Percentiles rank a stretch among this genome's conserved stretches.
Evolutionary conservation across 1,140 invertebrate genomes (phyloP).

Genomic region (Steinernema khuongi): DNA sequence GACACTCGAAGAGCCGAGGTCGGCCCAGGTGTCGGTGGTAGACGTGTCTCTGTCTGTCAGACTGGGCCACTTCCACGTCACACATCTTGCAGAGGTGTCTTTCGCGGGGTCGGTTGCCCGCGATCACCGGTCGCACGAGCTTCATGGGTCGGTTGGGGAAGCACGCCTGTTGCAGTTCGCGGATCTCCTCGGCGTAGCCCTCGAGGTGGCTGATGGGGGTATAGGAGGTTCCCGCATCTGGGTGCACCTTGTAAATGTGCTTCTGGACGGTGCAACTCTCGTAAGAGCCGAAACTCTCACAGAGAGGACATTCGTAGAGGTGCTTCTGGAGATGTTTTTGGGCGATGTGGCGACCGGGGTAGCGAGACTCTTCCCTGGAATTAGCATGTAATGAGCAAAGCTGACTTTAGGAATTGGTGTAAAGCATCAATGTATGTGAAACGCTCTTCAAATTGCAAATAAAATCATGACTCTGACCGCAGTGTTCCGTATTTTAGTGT

Average conservation of each 20-base stretch:
- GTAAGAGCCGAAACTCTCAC: slow-evolving; percentile 46
- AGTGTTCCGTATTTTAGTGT: too few species aligned
- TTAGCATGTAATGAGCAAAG: not conserved
- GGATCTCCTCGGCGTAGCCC: slow-evolving; percentile 46
- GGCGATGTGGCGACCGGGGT: slow-evolving; percentile 51
- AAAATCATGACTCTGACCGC: too few species aligned
- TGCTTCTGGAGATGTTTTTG: slow-evolving; percentile 48
- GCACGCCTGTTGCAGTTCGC: slow-evolving; percentile 44
- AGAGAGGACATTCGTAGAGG: slow-evolving; percentile 51
- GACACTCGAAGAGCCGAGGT: slow-evolving; percentile 44
- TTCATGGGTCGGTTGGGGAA: slow-evolving; percentile 54
- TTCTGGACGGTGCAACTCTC: slow-evolving; percentile 45
- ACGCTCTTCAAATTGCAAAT: too few species aligned
- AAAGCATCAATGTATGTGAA: too few species aligned
- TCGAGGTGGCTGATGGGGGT: slow-evolving; percentile 47
- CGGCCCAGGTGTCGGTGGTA: slow-evolving; percentile 44
- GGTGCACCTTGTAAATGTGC: slow-evolving; percentile 45
- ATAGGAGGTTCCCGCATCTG: slow-evolving; percentile 24
- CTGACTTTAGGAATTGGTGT: slow-evolving; percentile 16
- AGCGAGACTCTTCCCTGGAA: slow-evolving; percentile 47
- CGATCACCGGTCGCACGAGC: slow-evolving; percentile 35
- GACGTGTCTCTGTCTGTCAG: slow-evolving; percentile 48
- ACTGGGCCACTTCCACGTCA: slow-evolving; percentile 43
- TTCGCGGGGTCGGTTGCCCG: slow-evolving; percentile 29
- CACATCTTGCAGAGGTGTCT: slow-evolving; percentile 43